These are phyloP conservation scores for Cryptotis parvus DNA, from an alignment of 2,113 vertebrate species.

Conservation along the genomic window DNA sequence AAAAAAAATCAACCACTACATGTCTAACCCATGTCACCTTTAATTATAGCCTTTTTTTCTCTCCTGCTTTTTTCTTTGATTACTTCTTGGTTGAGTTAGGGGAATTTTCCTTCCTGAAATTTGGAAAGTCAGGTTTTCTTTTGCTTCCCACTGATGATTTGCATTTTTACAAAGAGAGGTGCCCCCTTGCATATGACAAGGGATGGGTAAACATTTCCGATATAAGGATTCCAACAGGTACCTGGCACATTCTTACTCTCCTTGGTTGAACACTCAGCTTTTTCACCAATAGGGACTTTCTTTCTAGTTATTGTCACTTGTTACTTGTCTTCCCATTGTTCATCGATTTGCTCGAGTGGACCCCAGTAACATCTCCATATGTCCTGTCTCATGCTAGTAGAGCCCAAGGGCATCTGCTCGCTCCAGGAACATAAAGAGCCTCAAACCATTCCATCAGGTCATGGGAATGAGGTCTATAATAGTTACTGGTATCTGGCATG, in stretches of 20 bases:
- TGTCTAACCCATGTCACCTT: neutral
- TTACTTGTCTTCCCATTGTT: no score
- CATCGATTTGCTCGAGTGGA: no score
- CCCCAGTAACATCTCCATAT: no score
- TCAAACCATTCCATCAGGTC: no score
- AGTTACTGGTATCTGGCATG: no score
- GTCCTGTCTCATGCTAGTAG: no score
- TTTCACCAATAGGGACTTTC: neutral
- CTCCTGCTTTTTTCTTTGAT: neutral
- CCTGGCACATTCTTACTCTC: constrained; percentile 9
- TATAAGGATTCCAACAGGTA: neutral
- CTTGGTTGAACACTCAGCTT: neutral
- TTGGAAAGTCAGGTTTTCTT: constrained; percentile 20
- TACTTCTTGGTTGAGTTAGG: neutral
- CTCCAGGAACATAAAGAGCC: no score
- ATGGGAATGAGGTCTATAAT: no score
- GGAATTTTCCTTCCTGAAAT: neutral
- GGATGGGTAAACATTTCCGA: neutral
- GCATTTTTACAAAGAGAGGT: neutral
- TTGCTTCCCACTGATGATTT: neutral
- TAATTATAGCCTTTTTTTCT: neutral
- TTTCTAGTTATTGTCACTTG: constrained; percentile 48
- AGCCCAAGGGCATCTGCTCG: no score
- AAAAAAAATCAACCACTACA: neutral
- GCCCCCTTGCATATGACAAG: neutral